phyloP scores from a whole-genome alignment of 2,888 invertebrate species.

The Saturnia pavonia region DNA sequence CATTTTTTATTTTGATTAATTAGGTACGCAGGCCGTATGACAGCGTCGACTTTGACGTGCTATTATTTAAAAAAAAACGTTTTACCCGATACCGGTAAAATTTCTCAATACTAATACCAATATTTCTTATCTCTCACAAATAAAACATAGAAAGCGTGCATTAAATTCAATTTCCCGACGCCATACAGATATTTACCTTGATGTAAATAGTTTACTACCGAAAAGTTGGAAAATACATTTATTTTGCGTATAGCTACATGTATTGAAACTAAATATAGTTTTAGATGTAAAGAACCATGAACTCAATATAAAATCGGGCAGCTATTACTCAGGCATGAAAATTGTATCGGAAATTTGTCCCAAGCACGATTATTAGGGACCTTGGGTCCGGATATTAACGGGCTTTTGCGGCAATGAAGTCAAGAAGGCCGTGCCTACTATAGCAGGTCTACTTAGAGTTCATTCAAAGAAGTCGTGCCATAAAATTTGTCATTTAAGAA shows the following conservation, averaged over 20 bases:
- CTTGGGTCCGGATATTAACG: constrained; percentile 1
- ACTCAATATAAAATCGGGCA: not conserved
- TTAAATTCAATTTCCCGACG: not conserved
- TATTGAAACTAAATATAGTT: not conserved
- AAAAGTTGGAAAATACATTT: not conserved
- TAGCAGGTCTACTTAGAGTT: not conserved
- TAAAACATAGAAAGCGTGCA: not conserved
- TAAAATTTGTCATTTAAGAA: not conserved
- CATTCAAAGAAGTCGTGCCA: not conserved
- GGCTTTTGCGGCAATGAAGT: not conserved
- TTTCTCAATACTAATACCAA: not conserved
- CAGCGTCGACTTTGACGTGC: too few relatives aligned
- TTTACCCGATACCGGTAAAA: not conserved
- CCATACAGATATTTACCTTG: not conserved
- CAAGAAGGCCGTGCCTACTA: not conserved
- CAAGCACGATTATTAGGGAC: not conserved
- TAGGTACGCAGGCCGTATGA: too few relatives aligned
- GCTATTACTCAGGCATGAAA: not conserved
- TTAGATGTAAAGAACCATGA: not conserved
- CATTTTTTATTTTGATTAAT: too few relatives aligned
- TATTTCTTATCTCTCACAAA: not conserved
- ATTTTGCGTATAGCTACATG: not conserved
- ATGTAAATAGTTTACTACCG: not conserved
- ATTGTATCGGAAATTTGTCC: not conserved
- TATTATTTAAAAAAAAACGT: too few relatives aligned